Evolutionary conservation across 2,113 vertebrate genomes (phyloP).

Genomic region (Salvelinus sp.): DNA sequence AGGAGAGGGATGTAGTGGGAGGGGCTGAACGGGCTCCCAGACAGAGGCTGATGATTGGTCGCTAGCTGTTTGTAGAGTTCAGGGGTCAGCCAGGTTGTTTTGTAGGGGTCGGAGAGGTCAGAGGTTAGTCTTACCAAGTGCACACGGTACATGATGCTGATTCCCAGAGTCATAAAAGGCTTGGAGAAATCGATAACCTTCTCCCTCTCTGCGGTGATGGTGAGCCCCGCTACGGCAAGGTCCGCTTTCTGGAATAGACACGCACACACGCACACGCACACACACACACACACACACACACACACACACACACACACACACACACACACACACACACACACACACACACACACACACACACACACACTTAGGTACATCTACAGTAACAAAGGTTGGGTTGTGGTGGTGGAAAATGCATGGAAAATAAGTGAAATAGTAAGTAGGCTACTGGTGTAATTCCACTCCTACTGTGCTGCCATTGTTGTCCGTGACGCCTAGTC

Average conservation of each 20-base stretch:
- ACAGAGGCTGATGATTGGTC: not conserved
- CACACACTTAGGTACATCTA: not conserved
- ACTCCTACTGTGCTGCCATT: no score
- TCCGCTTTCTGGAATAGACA: slow-evolving; percentile 80
- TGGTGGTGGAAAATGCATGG: not conserved
- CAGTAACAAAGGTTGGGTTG: not conserved
- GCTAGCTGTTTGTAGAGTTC: not conserved
- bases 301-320: not conserved
- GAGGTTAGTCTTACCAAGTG: slow-evolving; percentile 80
- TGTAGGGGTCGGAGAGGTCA: not conserved
- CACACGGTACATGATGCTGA: slow-evolving; percentile 88
- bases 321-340: not conserved
- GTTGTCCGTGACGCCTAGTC: no score
- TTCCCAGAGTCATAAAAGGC: slow-evolving; percentile 90
- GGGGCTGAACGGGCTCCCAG: not conserved
- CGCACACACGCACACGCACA: not conserved
- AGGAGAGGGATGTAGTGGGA: not conserved
- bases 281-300: not conserved
- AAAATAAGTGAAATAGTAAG: not conserved
- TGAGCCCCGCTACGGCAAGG: slow-evolving; percentile 84
- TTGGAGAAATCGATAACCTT: slow-evolving; percentile 92
- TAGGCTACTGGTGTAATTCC: no score
- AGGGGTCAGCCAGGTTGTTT: not conserved
- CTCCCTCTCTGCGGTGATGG: slow-evolving; percentile 86
- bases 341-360: not conserved